Evolutionary conservation across 2,113 vertebrate genomes (phyloP), one percentile per base, ranked within the genome.

Genomic region (Pangasianodon gigas): DNA sequence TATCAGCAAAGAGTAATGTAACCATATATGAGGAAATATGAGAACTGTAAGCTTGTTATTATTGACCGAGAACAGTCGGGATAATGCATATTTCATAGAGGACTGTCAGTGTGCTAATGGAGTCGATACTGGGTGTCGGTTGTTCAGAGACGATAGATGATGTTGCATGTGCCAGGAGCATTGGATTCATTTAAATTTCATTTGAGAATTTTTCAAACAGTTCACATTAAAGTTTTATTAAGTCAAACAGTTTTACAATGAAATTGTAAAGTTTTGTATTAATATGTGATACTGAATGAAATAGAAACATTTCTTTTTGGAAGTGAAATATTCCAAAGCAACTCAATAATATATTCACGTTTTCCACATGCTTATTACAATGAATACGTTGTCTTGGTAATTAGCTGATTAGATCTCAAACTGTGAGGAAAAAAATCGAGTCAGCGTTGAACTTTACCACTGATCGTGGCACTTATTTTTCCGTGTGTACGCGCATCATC

Each of bases 401-500:
- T 16, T 1, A 69, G 26, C 7, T 46, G 74, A 77, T 46, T 10
- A 10, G 71, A 44, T 75, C 71, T 44, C 18, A 75, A 24, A 24
- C 74, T 24, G 74, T 1, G 21, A 71, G 62, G 24, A 52, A 65
- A 65, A 29, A 29, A 29, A n/a, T 24, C 16, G 19, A 6, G 24
- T 26, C 9, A 11, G 1, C 6, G 44, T 79, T 13, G 44, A 29
- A 26, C 44, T 8, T 48, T 29, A 21, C 16, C 8, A 41, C 21
- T 32, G 67, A 67, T 52, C 46, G 24, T 92, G 56, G 84, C 67
- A 82, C 48, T 56, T 88, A 91, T 87, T 92, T 91, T 56, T 75
- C 1, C 21, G 32, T 80, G 26, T 84, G 51, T 85, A 24, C 37
- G 29, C 80, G 82, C 88, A 5, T 19, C 65, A 71, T 90, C 91